Evolutionary conservation across 2,113 vertebrate species (phyloP).

Genomic region (Columbina picui): DNA sequence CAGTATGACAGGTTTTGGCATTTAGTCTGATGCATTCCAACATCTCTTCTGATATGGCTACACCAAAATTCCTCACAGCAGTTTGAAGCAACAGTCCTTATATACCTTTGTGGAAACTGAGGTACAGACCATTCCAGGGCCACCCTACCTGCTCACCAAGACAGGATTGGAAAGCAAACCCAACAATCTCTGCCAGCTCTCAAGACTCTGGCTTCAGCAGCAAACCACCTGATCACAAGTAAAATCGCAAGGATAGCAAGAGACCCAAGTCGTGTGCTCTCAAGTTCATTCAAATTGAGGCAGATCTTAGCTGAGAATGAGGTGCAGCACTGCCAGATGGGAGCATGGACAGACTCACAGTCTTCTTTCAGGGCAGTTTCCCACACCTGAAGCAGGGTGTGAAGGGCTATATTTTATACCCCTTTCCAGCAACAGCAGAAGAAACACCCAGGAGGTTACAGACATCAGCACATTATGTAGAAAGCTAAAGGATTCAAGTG

Average conservation of each 20-base stretch:
- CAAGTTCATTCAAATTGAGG: not conserved
- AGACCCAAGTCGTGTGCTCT: not conserved
- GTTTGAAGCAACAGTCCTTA: not conserved
- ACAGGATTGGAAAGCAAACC: not conserved
- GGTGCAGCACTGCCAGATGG: fast-evolving
- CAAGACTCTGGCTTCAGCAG: not conserved
- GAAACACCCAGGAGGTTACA: not conserved
- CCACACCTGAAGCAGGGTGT: not conserved
- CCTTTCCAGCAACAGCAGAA: not conserved
- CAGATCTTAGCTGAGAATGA: not conserved
- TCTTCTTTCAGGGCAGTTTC: not conserved
- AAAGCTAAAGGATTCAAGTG: not conserved
- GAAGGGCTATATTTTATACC: not conserved
- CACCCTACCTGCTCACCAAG: not conserved
- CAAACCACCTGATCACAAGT: not conserved
- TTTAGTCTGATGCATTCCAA: not conserved
- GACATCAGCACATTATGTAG: not conserved
- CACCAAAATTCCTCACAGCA: not conserved
- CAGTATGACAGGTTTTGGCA: not conserved
- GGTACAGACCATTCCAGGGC: not conserved
- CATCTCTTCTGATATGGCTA: not conserved
- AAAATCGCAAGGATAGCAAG: not conserved
- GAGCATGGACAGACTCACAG: not conserved
- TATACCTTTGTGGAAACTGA: not conserved
- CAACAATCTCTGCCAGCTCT: not conserved